Percentiles rank a stretch among this genome's conserved stretches.
Conservation (phyloP, 2,797 vertebrate species). For the Anniella stebbinsi region DNA sequence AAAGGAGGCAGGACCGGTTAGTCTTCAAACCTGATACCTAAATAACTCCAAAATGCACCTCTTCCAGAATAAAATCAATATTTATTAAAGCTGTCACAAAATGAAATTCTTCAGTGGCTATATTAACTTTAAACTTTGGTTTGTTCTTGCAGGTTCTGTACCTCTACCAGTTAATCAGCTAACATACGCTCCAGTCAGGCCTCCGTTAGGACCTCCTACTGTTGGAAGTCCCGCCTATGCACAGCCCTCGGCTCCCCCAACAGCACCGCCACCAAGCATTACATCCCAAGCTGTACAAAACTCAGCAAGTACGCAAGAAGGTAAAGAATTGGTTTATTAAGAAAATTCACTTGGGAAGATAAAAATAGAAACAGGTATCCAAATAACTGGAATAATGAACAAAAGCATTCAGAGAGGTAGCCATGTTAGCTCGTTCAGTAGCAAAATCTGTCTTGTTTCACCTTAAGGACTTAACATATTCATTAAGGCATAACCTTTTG, state of each 20-base stretch:
- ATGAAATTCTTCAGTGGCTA: slow-evolving; percentile 43
- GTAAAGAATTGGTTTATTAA: slow-evolving; percentile 72
- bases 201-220: slow-evolving; percentile 79
- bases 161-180: slow-evolving; percentile 81
- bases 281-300: slow-evolving; percentile 70
- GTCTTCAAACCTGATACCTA: not conserved
- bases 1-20: not conserved
- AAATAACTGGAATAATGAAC: not conserved
- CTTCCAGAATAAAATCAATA: not conserved
- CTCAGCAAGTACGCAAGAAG: slow-evolving; percentile 78
- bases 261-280: slow-evolving; percentile 74
- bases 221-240: slow-evolving; percentile 75
- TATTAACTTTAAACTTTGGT: slow-evolving; percentile 47
- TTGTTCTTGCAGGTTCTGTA: slow-evolving; percentile 74
- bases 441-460: not conserved
- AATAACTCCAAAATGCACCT: not conserved
- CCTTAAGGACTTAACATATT: not conserved
- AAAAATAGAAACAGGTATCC: not conserved
- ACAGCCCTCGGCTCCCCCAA: slow-evolving; percentile 73
- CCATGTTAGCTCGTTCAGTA: not conserved
- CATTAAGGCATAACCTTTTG: not conserved
- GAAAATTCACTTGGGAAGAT: not conserved
- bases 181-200: slow-evolving; percentile 80
- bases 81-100: not conserved
- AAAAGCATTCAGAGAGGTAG: not conserved